Evolutionary conservation across 2,797 vertebrate genomes (phyloP).

Genomic region (Chiroxiphia lanceolata): DNA sequence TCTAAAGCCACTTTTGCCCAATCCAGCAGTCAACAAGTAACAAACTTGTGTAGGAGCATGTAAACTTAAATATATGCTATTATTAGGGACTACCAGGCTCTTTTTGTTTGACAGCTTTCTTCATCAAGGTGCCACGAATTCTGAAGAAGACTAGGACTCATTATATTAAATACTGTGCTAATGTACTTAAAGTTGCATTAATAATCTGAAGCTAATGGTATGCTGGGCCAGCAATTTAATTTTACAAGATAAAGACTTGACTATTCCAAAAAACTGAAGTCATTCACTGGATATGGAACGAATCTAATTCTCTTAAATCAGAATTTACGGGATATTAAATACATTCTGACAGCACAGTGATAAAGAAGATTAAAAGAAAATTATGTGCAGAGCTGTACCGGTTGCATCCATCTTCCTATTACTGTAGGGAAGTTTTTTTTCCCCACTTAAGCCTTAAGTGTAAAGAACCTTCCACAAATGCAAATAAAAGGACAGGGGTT

Average conservation of each 20-base stretch:
- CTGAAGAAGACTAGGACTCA: background rate
- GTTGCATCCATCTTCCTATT: background rate
- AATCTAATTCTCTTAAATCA: slow-evolving; percentile 13
- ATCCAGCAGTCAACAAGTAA: rapidly evolving
- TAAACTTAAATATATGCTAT: background rate
- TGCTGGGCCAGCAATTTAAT: slow-evolving; percentile 14
- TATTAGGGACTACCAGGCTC: background rate
- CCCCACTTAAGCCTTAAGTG: background rate
- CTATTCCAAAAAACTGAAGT: background rate
- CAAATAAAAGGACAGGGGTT: background rate
- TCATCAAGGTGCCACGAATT: background rate
- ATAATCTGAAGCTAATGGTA: slow-evolving; percentile 3
- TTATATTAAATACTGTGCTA: background rate
- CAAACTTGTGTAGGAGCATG: background rate
- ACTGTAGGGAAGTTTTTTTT: background rate
- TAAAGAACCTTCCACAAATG: background rate
- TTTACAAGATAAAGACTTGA: background rate
- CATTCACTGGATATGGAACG: background rate
- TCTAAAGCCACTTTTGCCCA: background rate
- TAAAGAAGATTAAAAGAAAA: slow-evolving; percentile 18
- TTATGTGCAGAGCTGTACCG: background rate
- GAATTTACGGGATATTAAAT: slow-evolving; percentile 24
- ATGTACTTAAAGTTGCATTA: background rate
- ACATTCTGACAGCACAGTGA: background rate
- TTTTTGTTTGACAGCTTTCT: background rate